Base-by-base conservation (phyloP, 2,113 vertebrate genomes). In the Sphaerodactylus townsendi region DNA sequence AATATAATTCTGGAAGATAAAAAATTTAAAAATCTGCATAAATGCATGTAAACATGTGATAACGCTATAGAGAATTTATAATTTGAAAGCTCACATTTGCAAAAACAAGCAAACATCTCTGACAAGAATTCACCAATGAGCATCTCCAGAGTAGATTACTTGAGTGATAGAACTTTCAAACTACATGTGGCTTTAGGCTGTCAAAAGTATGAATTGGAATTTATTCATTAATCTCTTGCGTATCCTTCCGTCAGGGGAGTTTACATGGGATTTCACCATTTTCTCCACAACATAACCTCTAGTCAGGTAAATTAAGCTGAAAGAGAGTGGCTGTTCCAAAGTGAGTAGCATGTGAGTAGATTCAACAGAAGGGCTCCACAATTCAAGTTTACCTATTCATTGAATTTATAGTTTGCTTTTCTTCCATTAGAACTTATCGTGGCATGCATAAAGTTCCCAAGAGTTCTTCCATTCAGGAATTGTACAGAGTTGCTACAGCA, bases 81-180 rank as follows among this genome's bases (percentile, higher is more conserved):
- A 64, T 23, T 30, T 11, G 4, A 28, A 84, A 82, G 91, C 90
- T 87, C 90, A 92, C 75, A 91, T 91, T 56, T 56, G 21, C 9
- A 23, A 21, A 56, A 56, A 80, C 87, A 89, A 77, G 23, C 9
- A 77, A 75, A 25, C 7, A 35, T 46, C 28, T 68, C 44, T n/a
- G 19, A 73, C 23, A 68, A 7, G 13, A 68, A 68, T 66, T n/a
- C 19, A 28, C n/a, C n/a, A 33, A 64, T 10, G 33, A 62, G 5
- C 23, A 30, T n/a, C 25, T 17, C 15, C 5, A 9, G 56, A 28
- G 2, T n/a, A 65, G 25, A 9, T 4, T 65, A 17, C 10, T 14
- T n/a, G 17, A 46, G 17, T 23, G 17, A 79, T 33, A 13, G 30
- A 33, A 5, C 37, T 50, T 56, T 35, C 48, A 50, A 46, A 33